Evolutionary conservation across 2,888 invertebrate genomes (phyloP).

Genomic region (Tachina grossa): DNA sequence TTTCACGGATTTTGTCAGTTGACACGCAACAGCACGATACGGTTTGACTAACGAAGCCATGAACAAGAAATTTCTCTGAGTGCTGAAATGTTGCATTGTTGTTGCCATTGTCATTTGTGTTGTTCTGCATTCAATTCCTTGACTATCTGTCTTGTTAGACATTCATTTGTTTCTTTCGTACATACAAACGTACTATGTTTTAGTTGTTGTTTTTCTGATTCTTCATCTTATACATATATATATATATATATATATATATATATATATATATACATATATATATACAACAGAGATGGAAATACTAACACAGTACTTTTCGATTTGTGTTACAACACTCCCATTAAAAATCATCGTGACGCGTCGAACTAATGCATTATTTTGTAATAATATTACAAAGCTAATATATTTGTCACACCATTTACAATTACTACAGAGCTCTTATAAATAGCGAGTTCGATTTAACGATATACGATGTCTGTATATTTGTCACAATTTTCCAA

Average conservation of each 20-base stretch:
- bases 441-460: too few relatives aligned
- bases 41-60: too few relatives aligned
- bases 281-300: background rate
- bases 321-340: background rate
- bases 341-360: background rate
- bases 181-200: slow-evolving; percentile 13
- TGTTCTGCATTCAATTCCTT: slow-evolving; percentile 24
- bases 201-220: slow-evolving; percentile 6
- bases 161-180: slow-evolving; percentile 54
- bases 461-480: too few relatives aligned
- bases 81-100: slow-evolving; percentile 7
- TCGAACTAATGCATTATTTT: too few relatives aligned
- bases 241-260: slow-evolving; percentile 3
- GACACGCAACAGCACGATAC: too few relatives aligned
- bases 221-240: background rate
- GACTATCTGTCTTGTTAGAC: slow-evolving; percentile 65
- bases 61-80: slow-evolving; percentile 25
- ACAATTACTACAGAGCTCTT: too few relatives aligned
- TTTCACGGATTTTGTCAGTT: too few relatives aligned
- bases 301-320: background rate
- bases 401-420: too few relatives aligned
- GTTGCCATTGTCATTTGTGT: slow-evolving; percentile 18
- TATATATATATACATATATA: slow-evolving; percentile 43
- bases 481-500: too few relatives aligned
- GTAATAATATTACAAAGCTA: too few relatives aligned